phyloP scores from a whole-genome alignment of 2,797 vertebrate genomes.

The Sebastes steindachneri region DNA sequence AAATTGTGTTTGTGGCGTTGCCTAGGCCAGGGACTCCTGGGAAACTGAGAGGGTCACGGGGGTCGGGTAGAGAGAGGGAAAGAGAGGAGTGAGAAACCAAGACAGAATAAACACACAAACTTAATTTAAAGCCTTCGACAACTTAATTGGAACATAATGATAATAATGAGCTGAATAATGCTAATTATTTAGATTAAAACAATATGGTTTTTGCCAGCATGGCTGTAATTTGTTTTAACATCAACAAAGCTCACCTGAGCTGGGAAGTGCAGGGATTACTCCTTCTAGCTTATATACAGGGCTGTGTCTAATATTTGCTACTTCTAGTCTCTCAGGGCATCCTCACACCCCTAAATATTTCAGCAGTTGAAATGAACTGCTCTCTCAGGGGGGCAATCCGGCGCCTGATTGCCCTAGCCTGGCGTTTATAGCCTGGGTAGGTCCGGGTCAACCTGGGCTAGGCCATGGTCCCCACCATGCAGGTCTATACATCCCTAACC shows the following conservation, averaged over 20 bases:
- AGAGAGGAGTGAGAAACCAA: conserved; percentile 9
- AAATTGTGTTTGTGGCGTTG: conserved; percentile 95
- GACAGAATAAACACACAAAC: conserved; percentile 16
- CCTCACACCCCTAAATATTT: conserved; percentile 84
- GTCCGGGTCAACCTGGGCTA: conserved; percentile 28
- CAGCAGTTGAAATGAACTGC: conserved; percentile 83
- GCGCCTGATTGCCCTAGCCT: conserved; percentile 72
- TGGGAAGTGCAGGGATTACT: conserved; percentile 50
- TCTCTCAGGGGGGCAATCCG: conserved; percentile 81
- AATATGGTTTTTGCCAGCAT: background rate
- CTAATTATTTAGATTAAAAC: background rate
- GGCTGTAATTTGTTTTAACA: conserved; percentile 5
- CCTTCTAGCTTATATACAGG: conserved; percentile 33
- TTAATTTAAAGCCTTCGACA: background rate
- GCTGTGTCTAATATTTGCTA: conserved; percentile 53
- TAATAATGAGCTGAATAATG: background rate
- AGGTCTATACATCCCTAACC: conserved; percentile 51
- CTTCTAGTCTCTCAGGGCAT: conserved; percentile 65
- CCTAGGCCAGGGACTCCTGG: conserved; percentile 86
- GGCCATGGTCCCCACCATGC: conserved; percentile 46
- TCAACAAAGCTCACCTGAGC: conserved; percentile 26
- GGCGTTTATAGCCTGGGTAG: conserved; percentile 65
- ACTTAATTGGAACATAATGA: background rate
- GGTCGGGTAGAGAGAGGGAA: conserved; percentile 53
- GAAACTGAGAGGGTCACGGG: conserved; percentile 76